Conservation (phyloP, 1,140 invertebrate species). For the Araneus ventricosus region DNA sequence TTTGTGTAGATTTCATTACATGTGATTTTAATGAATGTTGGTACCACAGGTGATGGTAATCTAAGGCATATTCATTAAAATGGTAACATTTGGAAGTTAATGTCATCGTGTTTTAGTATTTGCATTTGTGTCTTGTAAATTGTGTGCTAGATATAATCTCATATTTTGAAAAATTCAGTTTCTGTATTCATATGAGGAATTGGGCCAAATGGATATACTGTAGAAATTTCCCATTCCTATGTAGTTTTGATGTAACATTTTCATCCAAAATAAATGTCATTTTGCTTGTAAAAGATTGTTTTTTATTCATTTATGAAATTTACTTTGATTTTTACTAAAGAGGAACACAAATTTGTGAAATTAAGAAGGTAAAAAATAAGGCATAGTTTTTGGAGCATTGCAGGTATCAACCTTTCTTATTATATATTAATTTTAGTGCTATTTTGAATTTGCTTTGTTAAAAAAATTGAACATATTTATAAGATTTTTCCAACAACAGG, state of each 20-base stretch:
- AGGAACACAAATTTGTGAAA: too few species aligned
- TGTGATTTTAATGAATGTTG: conserved; percentile 55
- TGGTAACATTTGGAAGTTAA: conserved; percentile 15
- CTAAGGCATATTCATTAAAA: conserved; percentile 44
- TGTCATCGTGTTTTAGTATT: conserved; percentile 63
- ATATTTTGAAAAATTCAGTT: conserved; percentile 33
- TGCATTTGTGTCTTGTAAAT: conserved; percentile 57
- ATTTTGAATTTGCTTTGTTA: too few species aligned
- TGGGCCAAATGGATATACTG: conserved; percentile 24
- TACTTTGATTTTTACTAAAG: too few species aligned
- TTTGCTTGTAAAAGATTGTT: conserved; percentile 42
- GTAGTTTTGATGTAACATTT: conserved; percentile 70
- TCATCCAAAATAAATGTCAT: conserved; percentile 72
- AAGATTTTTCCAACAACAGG: too few species aligned
- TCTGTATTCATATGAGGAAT: conserved; percentile 38
- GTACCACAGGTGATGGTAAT: conserved; percentile 62
- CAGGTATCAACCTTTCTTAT: too few species aligned
- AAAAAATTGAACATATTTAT: too few species aligned
- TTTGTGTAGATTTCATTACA: conserved; percentile 70
- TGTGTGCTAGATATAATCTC: conserved; percentile 57
- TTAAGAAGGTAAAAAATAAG: too few species aligned
- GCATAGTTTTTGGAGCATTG: too few species aligned
- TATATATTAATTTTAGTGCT: too few species aligned
- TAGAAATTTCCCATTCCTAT: conserved; percentile 52
- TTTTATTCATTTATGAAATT: background rate